phyloP scores from a whole-genome alignment of 2,797 vertebrate species.

The Aulostomus chinensis region DNA sequence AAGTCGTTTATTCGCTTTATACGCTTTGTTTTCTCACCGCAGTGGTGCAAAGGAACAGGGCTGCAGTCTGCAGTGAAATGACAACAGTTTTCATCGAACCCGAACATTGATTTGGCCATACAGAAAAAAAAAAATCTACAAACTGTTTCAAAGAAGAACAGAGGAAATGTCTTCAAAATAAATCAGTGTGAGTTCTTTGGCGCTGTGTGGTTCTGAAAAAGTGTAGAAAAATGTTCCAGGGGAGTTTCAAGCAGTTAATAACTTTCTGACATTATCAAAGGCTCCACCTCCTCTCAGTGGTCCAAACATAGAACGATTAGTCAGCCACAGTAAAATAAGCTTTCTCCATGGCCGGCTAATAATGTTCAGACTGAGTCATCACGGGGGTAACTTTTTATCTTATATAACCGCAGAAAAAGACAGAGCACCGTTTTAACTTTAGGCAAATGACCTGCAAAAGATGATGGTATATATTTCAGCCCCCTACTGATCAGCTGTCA shows the following conservation, averaged over 20 bases:
- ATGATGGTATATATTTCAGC: too few species aligned
- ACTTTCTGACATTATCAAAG: background rate
- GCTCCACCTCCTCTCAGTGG: conserved; percentile 5
- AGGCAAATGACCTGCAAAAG: conserved; percentile 3
- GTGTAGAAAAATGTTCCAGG: conserved; percentile 5
- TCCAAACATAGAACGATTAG: conserved; percentile 8
- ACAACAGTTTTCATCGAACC: too few species aligned
- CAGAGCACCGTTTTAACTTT: background rate
- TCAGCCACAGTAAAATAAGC: conserved; percentile 6
- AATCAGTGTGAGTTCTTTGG: background rate
- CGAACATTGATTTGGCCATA: too few species aligned
- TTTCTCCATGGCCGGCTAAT: conserved; percentile 2
- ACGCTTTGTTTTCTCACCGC: too few species aligned
- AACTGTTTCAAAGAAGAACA: too few species aligned
- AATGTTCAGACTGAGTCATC: conserved; percentile 12
- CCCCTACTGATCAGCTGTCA: too few species aligned
- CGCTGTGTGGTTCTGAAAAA: conserved; percentile 4
- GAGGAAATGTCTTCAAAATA: too few species aligned
- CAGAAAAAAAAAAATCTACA: too few species aligned
- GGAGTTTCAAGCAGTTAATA: background rate
- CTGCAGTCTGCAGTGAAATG: too few species aligned
- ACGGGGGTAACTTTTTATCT: background rate
- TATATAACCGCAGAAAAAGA: conserved; percentile 7
- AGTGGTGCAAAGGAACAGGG: too few species aligned
- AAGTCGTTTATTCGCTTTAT: too few species aligned